Evolutionary conservation across 2,113 vertebrate genomes (phyloP).

Genomic region (Hippopotamus amphibius): DNA sequence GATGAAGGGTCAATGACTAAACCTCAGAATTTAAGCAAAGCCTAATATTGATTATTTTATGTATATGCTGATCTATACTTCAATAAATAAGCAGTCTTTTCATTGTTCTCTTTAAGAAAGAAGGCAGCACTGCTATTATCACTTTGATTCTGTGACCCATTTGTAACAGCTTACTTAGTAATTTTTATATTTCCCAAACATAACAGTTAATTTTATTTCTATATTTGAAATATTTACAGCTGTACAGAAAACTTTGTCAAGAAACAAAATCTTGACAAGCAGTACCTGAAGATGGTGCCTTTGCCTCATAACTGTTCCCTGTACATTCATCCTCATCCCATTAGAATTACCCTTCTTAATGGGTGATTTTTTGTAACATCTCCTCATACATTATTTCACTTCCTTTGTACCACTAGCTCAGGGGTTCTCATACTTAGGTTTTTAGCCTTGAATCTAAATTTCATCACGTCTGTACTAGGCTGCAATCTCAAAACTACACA

Average conservation of each 20-base stretch:
- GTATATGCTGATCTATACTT: background rate
- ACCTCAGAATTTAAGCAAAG: background rate
- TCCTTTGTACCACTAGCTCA: background rate
- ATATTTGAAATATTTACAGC: background rate
- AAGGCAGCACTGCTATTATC: background rate
- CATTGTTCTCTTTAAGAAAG: background rate
- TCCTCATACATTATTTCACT: background rate
- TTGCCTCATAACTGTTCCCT: background rate
- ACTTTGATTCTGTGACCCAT: background rate
- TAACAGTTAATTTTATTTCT: background rate
- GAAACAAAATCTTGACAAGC: background rate
- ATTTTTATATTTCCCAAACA: background rate
- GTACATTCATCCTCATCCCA: background rate
- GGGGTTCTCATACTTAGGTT: background rate
- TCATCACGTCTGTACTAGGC: background rate
- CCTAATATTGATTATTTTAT: background rate
- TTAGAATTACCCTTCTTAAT: background rate
- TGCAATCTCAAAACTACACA: background rate
- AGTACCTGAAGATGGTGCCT: background rate
- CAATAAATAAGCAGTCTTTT: background rate
- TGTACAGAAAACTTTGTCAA: background rate
- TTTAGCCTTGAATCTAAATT: background rate
- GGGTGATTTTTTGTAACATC: background rate
- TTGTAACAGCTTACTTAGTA: background rate
- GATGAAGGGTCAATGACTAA: accelerated